Percentiles rank a stretch among this genome's conserved stretches.
phyloP scores from a whole-genome alignment of 2,888 invertebrate genomes.

The Cataglyphis albicans region DNA sequence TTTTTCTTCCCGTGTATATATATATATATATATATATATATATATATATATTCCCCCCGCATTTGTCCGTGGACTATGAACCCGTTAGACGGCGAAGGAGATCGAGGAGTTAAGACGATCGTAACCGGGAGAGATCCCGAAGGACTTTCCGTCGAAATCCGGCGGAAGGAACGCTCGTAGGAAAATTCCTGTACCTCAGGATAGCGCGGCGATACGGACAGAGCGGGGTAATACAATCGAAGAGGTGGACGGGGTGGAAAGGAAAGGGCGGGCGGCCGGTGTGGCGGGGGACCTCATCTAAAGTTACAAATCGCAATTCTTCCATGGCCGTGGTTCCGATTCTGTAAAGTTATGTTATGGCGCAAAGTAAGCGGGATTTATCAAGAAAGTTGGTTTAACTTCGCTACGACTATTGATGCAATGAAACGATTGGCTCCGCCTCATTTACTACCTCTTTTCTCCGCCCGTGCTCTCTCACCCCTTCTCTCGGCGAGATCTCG shows the following conservation, averaged over 20 bases:
- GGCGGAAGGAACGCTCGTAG: slow-evolving; percentile 73
- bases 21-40: too few species aligned
- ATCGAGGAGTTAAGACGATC: slow-evolving; percentile 67
- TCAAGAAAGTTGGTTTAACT: slow-evolving; percentile 86
- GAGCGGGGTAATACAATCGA: slow-evolving; percentile 77
- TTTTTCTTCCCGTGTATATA: neutral
- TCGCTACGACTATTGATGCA: slow-evolving; percentile 85
- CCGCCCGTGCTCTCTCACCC: slow-evolving; percentile 58
- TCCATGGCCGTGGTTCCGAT: slow-evolving; percentile 86
- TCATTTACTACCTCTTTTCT: slow-evolving; percentile 83
- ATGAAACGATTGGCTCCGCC: slow-evolving; percentile 86
- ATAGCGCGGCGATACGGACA: slow-evolving; percentile 67
- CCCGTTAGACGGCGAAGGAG: slow-evolving; percentile 54
- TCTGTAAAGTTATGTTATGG: slow-evolving; percentile 86
- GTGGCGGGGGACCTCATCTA: slow-evolving; percentile 83
- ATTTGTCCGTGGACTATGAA: slow-evolving; percentile 55
- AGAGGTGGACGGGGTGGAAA: slow-evolving; percentile 59
- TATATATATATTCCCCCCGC: slow-evolving; percentile 21
- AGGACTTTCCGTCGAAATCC: slow-evolving; percentile 73
- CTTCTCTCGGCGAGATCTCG: slow-evolving; percentile 61
- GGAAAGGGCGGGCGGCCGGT: slow-evolving; percentile 61
- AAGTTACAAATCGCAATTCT: slow-evolving; percentile 86
- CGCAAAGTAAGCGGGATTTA: slow-evolving; percentile 86
- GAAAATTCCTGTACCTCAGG: slow-evolving; percentile 74
- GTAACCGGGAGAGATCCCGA: slow-evolving; percentile 63